Conservation (phyloP, 2,113 vertebrate genomes). For the Alethe diademata region DNA sequence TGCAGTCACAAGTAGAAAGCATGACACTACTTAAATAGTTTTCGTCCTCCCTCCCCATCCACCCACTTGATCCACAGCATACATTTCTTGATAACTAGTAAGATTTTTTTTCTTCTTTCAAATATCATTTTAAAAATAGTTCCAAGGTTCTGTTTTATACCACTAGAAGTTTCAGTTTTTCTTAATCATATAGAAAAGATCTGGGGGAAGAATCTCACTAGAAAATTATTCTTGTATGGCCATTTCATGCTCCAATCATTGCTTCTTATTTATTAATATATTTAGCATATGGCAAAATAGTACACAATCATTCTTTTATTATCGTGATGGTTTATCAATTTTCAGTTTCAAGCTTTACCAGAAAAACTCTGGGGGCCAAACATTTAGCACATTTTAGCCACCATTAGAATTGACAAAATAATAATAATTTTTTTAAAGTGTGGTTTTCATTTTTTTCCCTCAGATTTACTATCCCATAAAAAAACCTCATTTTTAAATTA, state of each 20-base stretch:
- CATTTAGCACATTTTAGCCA: background rate
- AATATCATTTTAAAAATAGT: background rate
- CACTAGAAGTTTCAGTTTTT: background rate
- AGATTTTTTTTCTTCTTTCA: background rate
- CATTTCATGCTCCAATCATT: background rate
- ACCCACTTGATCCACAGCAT: background rate
- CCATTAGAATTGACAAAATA: background rate
- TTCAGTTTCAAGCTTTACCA: background rate
- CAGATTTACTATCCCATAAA: background rate
- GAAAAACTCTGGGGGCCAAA: background rate
- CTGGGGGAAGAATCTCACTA: background rate
- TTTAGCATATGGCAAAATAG: background rate
- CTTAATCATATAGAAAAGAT: background rate
- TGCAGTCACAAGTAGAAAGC: slow-evolving; percentile 6
- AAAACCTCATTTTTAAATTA: background rate
- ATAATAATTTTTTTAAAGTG: too few species aligned
- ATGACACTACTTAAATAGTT: background rate
- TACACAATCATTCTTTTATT: background rate
- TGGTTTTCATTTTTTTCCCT: fast-evolving
- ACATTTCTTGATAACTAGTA: background rate
- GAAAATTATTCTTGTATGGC: background rate
- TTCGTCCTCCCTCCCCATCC: background rate
- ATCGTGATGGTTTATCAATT: background rate
- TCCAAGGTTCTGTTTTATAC: background rate
- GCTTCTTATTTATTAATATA: background rate